Conservation (phyloP, 1,140 invertebrate species). For the Micrasema minimum region DNA sequence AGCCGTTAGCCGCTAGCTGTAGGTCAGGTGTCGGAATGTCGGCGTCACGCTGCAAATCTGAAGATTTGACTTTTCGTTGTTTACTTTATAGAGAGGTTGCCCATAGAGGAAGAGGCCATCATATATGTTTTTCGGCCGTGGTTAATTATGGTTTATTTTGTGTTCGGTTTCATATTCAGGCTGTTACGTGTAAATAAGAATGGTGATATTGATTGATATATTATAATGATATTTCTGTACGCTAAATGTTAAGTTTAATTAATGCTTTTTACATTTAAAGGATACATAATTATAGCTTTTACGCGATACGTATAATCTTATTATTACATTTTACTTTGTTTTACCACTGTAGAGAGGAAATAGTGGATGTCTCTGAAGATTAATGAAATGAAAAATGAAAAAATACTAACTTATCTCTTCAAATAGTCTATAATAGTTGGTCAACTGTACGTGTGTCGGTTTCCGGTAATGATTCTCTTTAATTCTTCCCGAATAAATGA, state of each 20-base stretch:
- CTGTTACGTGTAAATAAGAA: constrained; percentile 46
- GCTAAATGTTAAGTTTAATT: constrained; percentile 38
- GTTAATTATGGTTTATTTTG: constrained; percentile 49
- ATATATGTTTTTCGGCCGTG: constrained; percentile 53
- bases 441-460: too few relatives aligned
- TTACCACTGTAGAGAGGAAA: too few relatives aligned
- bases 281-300: constrained; percentile 30
- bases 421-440: too few relatives aligned
- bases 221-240: too few relatives aligned
- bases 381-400: too few relatives aligned
- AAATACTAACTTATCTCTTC: too few relatives aligned
- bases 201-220: constrained; percentile 39
- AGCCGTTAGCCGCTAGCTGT: too few relatives aligned
- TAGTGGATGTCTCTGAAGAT: too few relatives aligned
- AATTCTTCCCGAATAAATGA: constrained; percentile 29
- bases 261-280: constrained; percentile 35
- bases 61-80: constrained; percentile 23
- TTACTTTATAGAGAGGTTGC: constrained; percentile 26
- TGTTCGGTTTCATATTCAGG: constrained; percentile 43
- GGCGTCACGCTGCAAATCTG: too few relatives aligned
- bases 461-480: constrained; percentile 12
- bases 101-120: constrained; percentile 45
- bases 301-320: constrained; percentile 34
- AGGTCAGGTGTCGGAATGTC: constrained; percentile 33
- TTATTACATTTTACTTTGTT: too few relatives aligned